Base-by-base conservation (phyloP, 2,888 invertebrate species). In the Drosophila siamana region DNA sequence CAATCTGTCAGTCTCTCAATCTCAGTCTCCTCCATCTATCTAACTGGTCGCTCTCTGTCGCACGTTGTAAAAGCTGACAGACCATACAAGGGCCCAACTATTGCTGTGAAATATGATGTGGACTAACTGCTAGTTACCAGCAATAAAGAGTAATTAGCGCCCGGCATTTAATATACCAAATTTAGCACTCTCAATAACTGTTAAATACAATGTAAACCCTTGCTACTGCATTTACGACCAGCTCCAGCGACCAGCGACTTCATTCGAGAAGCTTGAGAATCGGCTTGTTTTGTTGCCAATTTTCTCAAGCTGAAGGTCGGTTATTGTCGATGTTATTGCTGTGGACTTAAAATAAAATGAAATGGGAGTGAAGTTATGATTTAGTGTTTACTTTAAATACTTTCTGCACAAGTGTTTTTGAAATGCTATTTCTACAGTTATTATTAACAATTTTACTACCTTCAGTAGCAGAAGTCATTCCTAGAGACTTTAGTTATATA, bases 51-150 rank as follows among this genome's bases (percentile, higher is more conserved):
- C 30, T 38, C 19, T 48, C 40, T 40, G 24, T 62, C 57, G 84
- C 86, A 81, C 85, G 82, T 87, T 75, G 82, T 75, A 82, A 85
- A 87, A 85, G 82, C 79, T 61, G 63, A 66, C 71, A 61, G 64
- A 75, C 82, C 82, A 82, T 87, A 87, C 54, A 87, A 87, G 85
- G 82, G 85, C 65, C 59, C 66, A 60, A 57, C 87, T 71, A 87
- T 82, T 82, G 88, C 82, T 82, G 86, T 87, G 88, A 82, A 82
- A 82, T 82, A 82, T 82, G 82, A 85, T 82, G 86, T 64, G 82
- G 65, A 85, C 73, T 76, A 67, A 43, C 78, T 78, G 48, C 68
- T 57, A 62, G 46, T 55, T 55, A 55, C 68, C 44, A 63, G 63
- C 78, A 78, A 76, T 76, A 78, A 82, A 82, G 70, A 75, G 88